A percentile compares a stretch with the other conserved stretches of the same genome.
Conservation (phyloP, 2,797 vertebrate genomes). For the Gadopsis marmoratus region DNA sequence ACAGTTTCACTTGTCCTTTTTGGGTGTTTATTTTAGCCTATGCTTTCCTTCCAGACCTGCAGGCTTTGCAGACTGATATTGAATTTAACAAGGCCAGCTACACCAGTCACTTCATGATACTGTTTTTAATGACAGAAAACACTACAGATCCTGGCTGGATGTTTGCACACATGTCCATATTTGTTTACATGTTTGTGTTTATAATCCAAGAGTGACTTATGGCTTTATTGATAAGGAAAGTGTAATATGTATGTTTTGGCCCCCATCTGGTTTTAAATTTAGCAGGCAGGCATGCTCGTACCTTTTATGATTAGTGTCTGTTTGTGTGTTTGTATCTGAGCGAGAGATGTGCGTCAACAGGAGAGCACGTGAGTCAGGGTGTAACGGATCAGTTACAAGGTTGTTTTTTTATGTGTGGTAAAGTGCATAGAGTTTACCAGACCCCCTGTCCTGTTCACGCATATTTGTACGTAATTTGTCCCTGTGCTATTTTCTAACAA, state of each 20-base stretch:
- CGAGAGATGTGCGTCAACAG: conserved; percentile 48
- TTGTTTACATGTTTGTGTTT: conserved; percentile 26
- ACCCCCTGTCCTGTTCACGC: conserved; percentile 1
- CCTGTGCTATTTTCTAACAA: conserved; percentile 16
- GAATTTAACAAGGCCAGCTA: background rate
- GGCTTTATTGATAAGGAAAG: conserved; percentile 8
- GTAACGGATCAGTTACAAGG: conserved; percentile 8
- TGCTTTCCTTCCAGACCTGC: conserved; percentile 6
- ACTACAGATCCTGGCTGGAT: background rate
- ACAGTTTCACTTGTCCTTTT: conserved; percentile 19
- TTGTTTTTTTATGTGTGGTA: conserved; percentile 16
- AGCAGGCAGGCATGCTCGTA: conserved; percentile 24
- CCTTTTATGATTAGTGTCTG: conserved; percentile 3
- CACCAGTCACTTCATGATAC: background rate
- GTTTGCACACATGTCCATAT: background rate
- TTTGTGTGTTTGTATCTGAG: conserved; percentile 2
- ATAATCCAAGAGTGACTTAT: conserved; percentile 6
- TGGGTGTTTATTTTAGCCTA: background rate
- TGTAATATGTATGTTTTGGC: conserved; percentile 33
- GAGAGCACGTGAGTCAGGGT: conserved; percentile 48
- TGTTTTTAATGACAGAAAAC: conserved; percentile 4
- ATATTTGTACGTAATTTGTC: conserved; percentile 3
- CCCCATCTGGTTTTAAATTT: conserved; percentile 36
- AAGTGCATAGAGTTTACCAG: conserved; percentile 13
- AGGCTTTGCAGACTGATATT: conserved; percentile 5